phyloP scores from a whole-genome alignment of 2,113 vertebrate genomes.

The Columba livia region DNA sequence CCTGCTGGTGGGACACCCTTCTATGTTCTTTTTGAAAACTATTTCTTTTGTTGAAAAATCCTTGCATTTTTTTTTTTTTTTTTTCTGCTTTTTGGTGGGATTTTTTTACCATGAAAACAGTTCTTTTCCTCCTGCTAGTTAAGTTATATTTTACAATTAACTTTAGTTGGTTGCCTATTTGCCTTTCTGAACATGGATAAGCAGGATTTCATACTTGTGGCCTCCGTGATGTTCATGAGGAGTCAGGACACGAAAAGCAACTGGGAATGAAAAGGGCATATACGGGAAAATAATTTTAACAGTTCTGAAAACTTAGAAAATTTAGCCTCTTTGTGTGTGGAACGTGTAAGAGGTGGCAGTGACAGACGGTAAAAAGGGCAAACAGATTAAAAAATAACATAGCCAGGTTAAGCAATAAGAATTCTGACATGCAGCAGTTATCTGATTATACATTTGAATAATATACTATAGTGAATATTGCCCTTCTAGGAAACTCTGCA shows the following conservation, averaged over 20 bases:
- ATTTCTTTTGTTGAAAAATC: not conserved
- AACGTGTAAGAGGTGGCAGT: not conserved
- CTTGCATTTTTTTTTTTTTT: not conserved
- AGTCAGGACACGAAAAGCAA: not conserved
- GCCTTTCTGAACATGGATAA: not conserved
- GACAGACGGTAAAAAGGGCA: not conserved
- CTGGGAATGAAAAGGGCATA: not conserved
- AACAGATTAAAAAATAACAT: not conserved
- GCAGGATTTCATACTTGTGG: rapidly evolving
- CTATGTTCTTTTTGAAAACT: not conserved
- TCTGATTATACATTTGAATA: not conserved
- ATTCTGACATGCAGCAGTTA: not conserved
- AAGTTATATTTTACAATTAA: not conserved
- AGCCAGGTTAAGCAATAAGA: not conserved
- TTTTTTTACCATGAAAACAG: not conserved
- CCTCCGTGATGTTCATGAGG: not conserved
- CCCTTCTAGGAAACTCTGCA: not conserved
- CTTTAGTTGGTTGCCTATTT: not conserved
- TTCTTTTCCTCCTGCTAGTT: not conserved
- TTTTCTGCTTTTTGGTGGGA: not conserved
- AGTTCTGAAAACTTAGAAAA: not conserved
- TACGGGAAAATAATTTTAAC: not conserved
- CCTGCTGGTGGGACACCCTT: not conserved
- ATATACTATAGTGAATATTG: not conserved
- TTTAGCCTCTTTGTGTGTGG: not conserved